Evolutionary conservation across 2,797 vertebrate species (phyloP).

Genomic region (Hipposideros larvatus): DNA sequence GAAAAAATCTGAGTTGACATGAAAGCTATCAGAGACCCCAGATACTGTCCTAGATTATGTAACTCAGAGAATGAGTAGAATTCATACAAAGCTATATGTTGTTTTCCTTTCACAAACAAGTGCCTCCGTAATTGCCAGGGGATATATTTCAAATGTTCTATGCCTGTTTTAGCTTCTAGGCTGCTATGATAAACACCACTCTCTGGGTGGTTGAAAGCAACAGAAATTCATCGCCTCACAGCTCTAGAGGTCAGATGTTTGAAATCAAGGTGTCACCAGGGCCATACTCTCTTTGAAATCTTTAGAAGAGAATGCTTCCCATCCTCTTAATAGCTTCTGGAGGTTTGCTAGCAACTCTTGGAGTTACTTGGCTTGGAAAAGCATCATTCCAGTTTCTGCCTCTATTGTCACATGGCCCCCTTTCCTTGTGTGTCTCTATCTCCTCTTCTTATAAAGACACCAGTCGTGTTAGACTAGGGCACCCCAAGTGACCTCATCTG

Average conservation of each 20-base stretch:
- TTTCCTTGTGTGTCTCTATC: not conserved
- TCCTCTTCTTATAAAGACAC: not conserved
- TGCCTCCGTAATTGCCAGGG: not conserved
- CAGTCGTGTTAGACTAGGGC: not conserved
- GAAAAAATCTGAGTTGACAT: not conserved
- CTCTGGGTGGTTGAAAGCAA: not conserved
- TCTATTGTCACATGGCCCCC: not conserved
- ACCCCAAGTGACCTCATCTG: not conserved
- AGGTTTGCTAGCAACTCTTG: not conserved
- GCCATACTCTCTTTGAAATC: not conserved
- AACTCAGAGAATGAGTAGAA: not conserved
- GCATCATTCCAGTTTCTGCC: not conserved
- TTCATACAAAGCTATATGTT: not conserved
- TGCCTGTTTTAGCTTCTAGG: not conserved
- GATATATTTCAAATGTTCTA: not conserved
- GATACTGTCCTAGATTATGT: not conserved
- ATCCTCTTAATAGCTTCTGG: not conserved
- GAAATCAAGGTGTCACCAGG: not conserved
- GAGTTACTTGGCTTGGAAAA: not conserved
- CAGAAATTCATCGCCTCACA: not conserved
- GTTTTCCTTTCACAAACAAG: not conserved
- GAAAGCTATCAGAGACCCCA: not conserved
- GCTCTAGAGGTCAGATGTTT: not conserved
- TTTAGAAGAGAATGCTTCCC: not conserved
- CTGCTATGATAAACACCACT: not conserved